phyloP scores from a whole-genome alignment of 2,113 vertebrate genomes.

The Heliornis fulica region DNA sequence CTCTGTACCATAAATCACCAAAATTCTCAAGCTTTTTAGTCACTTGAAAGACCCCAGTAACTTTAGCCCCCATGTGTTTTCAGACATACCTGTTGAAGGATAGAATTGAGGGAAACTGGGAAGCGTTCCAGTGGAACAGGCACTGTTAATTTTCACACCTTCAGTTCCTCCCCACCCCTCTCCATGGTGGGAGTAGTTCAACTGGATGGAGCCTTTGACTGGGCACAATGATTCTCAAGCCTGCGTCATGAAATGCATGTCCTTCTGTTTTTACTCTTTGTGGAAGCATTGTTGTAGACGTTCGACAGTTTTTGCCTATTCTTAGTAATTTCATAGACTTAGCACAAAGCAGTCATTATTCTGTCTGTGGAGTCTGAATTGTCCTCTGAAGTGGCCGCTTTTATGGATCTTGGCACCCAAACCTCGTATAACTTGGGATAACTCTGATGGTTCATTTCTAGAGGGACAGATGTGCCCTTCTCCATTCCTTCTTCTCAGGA shows the following conservation, averaged over 20 bases:
- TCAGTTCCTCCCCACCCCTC: not conserved
- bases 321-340: not conserved
- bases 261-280: not conserved
- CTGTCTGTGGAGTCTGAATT: not conserved
- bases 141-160: not conserved
- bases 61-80: not conserved
- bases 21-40: not conserved
- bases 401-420: not conserved
- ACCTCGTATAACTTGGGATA: not conserved
- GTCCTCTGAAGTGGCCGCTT: not conserved
- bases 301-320: not conserved
- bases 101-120: not conserved
- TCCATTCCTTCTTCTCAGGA: not conserved
- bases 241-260: not conserved
- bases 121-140: not conserved
- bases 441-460: not conserved
- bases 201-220: not conserved
- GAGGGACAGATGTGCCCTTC: not conserved
- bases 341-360: not conserved
- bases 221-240: not conserved
- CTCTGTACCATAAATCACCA: not conserved
- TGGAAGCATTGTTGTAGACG: not conserved
- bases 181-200: not conserved
- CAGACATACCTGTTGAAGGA: not conserved
- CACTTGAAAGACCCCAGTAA: not conserved